Evolutionary conservation across 2,797 vertebrate genomes (phyloP).

Genomic region (Molossus molossus): DNA sequence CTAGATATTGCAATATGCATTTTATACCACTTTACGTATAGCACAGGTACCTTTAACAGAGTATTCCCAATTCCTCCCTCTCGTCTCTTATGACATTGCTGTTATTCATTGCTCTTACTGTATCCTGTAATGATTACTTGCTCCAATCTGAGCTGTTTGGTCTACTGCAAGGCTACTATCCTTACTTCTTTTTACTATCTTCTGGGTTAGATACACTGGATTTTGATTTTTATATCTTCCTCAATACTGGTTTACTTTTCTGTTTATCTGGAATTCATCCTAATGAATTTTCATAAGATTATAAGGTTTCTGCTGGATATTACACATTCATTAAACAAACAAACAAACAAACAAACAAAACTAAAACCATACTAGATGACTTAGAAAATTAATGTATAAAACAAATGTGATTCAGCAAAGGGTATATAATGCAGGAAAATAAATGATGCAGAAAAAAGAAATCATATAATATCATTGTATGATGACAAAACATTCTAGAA

Average conservation of each 20-base stretch:
- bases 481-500: not conserved
- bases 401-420: not conserved
- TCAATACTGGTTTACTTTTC: not conserved
- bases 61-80: not conserved
- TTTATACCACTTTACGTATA: not conserved
- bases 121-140: not conserved
- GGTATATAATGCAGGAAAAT: not conserved
- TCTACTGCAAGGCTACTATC: not conserved
- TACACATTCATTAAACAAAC: not conserved
- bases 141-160: not conserved
- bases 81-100: not conserved
- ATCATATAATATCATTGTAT: not conserved
- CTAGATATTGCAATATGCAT: not conserved
- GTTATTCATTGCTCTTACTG: not conserved
- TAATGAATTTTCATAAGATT: not conserved
- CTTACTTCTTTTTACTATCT: not conserved
- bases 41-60: not conserved
- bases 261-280: not conserved
- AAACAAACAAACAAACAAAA: not conserved
- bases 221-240: not conserved
- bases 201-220: not conserved
- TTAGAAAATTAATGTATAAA: not conserved
- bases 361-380: not conserved
- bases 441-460: not conserved
- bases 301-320: not conserved